A percentile compares a stretch with the other conserved stretches of the same genome.
Conservation (phyloP, 2,888 invertebrate genomes). For the Incurvaria masculella region DNA sequence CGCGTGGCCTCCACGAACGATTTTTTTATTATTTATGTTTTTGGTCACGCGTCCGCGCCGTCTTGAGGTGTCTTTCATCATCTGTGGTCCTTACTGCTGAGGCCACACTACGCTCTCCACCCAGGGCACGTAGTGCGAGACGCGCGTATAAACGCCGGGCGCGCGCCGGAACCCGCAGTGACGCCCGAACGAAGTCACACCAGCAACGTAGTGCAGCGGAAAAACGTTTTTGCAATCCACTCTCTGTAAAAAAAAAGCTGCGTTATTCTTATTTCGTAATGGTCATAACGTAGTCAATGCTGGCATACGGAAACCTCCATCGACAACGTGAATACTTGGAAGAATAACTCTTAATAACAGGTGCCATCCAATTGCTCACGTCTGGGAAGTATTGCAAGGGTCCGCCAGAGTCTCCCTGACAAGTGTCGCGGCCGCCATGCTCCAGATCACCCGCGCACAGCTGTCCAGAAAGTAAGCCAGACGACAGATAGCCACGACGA, state of each 20-base stretch:
- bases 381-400: constrained; percentile 41
- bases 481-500: constrained; percentile 28
- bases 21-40: too few relatives aligned
- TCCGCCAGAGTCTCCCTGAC: constrained; percentile 51
- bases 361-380: too few relatives aligned
- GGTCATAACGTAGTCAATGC: too few relatives aligned
- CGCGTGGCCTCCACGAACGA: too few relatives aligned
- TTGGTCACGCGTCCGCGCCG: too few relatives aligned
- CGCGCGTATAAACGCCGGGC: constrained; percentile 51
- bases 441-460: constrained; percentile 47
- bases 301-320: too few relatives aligned
- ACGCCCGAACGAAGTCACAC: constrained; percentile 52
- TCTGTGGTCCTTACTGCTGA: not conserved
- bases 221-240: constrained; percentile 37
- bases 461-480: constrained; percentile 36
- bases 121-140: constrained; percentile 45
- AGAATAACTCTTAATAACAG: too few relatives aligned
- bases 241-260: constrained; percentile 14
- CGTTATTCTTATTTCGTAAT: too few relatives aligned
- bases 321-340: too few relatives aligned
- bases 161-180: constrained; percentile 50
- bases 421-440: constrained; percentile 44
- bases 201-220: constrained; percentile 43
- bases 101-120: constrained; percentile 52
- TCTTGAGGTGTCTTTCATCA: too few relatives aligned